These are phyloP conservation scores for Naso thynnoides DNA, from an alignment of 2,797 vertebrate genomes.

Conservation along the genomic window DNA sequence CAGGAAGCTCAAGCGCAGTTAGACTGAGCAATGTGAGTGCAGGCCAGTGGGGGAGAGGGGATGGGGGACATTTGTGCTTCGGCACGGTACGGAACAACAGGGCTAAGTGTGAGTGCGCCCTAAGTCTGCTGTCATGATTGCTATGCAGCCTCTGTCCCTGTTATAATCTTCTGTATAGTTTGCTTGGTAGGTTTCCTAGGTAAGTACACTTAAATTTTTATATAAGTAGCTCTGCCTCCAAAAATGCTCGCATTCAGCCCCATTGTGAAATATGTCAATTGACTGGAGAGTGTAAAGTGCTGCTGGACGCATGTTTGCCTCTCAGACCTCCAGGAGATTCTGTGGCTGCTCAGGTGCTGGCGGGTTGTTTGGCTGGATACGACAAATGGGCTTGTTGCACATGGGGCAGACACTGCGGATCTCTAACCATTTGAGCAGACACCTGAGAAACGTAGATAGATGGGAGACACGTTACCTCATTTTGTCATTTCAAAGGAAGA, in stretches of 20 bases:
- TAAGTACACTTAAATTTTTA: not conserved
- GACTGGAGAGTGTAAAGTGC: conserved; percentile 3
- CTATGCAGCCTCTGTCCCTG: not conserved
- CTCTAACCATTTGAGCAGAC: conserved; percentile 89
- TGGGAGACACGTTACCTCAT: not conserved
- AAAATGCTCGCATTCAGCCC: conserved; percentile 30
- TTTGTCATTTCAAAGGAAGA: not conserved
- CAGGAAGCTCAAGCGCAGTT: too few species aligned
- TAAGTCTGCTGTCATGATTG: not conserved
- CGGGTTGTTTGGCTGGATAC: conserved; percentile 74
- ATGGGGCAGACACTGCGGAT: conserved; percentile 88
- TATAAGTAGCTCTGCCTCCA: conserved; percentile 30
- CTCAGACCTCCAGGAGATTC: conserved; percentile 81
- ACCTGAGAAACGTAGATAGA: conserved; percentile 71
- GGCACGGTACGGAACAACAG: too few species aligned
- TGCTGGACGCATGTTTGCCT: conserved; percentile 15
- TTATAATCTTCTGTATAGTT: not conserved
- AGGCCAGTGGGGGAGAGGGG: too few species aligned
- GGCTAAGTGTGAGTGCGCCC: too few species aligned
- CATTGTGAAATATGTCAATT: conserved; percentile 3
- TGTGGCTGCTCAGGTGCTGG: conserved; percentile 72
- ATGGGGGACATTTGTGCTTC: too few species aligned
- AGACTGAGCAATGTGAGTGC: too few species aligned
- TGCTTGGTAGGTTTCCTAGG: conserved; percentile 8
- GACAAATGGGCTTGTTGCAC: conserved; percentile 88